A percentile compares a stretch with the other conserved stretches of the same genome.
Evolutionary conservation across 2,888 invertebrate genomes (phyloP).

Genomic region (Limenitis camilla): DNA sequence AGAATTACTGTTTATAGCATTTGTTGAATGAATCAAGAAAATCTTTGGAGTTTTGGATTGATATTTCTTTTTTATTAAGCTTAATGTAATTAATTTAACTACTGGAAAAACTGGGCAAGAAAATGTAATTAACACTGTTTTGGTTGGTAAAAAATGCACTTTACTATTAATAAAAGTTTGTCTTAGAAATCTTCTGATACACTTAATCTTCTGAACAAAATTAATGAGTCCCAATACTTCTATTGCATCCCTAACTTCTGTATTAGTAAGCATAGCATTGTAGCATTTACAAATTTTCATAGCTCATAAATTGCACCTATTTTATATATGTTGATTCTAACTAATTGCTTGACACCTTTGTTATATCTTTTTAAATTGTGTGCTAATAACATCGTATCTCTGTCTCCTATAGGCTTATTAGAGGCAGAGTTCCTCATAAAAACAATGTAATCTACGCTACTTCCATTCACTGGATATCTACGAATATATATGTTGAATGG

Average conservation of each 20-base stretch:
- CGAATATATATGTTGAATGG: no score
- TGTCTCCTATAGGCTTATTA: neutral
- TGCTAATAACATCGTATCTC: slow-evolving; percentile 4
- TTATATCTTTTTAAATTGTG: slow-evolving; percentile 2
- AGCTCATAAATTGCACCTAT: slow-evolving; percentile 8
- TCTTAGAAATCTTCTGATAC: slow-evolving; percentile 4
- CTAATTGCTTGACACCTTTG: slow-evolving; percentile 6
- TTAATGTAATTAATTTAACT: slow-evolving; percentile 4
- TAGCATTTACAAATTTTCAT: slow-evolving; percentile 1
- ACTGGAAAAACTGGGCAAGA: slow-evolving; percentile 7
- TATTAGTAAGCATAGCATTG: neutral
- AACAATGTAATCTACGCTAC: slow-evolving; percentile 3
- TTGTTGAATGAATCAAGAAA: slow-evolving; percentile 5
- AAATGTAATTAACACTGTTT: slow-evolving; percentile 4
- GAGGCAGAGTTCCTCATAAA: slow-evolving; percentile 2
- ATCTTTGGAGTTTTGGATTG: slow-evolving; percentile 5
- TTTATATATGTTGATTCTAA: slow-evolving; percentile 5
- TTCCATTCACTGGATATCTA: slow-evolving; percentile 2
- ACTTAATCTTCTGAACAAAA: slow-evolving; percentile 6
- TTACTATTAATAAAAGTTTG: neutral
- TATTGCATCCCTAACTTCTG: neutral
- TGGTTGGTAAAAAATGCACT: neutral
- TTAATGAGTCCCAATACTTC: no score
- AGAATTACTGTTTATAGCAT: neutral
- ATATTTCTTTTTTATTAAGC: slow-evolving; percentile 5